Evolutionary conservation across 2,113 vertebrate genomes (phyloP).

Genomic region (Baryphthengus martii): DNA sequence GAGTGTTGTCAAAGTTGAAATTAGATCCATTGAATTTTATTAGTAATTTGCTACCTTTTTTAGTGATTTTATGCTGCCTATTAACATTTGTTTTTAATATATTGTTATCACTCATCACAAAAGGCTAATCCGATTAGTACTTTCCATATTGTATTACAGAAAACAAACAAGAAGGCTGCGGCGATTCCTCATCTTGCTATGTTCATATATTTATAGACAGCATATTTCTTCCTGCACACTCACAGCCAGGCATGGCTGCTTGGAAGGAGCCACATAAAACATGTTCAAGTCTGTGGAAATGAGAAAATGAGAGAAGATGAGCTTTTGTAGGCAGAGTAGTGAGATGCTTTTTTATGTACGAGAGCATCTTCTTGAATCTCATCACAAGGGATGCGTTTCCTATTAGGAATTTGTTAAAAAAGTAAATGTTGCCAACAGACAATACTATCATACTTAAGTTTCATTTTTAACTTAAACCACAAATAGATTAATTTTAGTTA

Average conservation of each 20-base stretch:
- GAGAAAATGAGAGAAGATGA: neutral
- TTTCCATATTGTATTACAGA: slow-evolving; percentile 48
- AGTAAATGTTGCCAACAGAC: neutral
- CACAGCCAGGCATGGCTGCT: neutral
- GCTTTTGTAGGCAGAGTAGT: neutral
- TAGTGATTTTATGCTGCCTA: slow-evolving; percentile 50
- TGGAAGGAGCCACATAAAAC: neutral
- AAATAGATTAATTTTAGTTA: neutral
- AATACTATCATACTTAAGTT: neutral
- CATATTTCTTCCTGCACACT: neutral
- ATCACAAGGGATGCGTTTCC: neutral
- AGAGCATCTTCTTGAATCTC: neutral
- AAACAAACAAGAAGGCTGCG: slow-evolving; percentile 29
- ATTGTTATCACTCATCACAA: slow-evolving; percentile 65
- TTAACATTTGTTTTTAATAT: slow-evolving; percentile 67
- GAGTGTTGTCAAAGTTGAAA: neutral
- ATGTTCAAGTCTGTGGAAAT: neutral
- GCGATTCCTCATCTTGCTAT: neutral
- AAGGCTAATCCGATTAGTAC: slow-evolving; percentile 63
- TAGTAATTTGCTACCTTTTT: slow-evolving; percentile 68
- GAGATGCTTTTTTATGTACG: neutral
- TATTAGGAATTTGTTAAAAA: neutral
- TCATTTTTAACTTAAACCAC: neutral
- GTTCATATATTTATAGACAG: neutral
- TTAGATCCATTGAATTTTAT: slow-evolving; percentile 48